phyloP scores from a whole-genome alignment of 2,888 invertebrate genomes.

The Phyto melanocephala region DNA sequence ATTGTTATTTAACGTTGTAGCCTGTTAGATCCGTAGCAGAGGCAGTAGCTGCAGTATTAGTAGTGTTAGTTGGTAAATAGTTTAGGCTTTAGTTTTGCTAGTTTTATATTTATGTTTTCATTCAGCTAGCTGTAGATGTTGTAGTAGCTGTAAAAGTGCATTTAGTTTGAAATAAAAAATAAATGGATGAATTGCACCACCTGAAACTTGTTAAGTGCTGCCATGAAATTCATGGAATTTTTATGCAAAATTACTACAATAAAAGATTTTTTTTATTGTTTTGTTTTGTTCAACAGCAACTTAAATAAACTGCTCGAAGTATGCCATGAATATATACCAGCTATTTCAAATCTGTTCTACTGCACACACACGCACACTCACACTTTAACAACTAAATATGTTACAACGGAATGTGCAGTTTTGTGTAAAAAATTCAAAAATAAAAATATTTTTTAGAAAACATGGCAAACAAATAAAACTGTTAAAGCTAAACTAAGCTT shows the following conservation, averaged over 20 bases:
- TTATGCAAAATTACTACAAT: constrained; percentile 67
- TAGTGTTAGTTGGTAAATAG: background rate
- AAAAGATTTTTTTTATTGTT: constrained; percentile 20
- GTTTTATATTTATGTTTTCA: background rate
- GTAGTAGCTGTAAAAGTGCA: background rate
- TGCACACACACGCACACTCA: too few species aligned
- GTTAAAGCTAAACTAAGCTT: constrained; percentile 53
- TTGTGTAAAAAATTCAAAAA: too few species aligned
- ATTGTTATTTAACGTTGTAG: constrained; percentile 16
- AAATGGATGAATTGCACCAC: constrained; percentile 53
- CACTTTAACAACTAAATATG: background rate
- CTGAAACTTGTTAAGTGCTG: constrained; percentile 69
- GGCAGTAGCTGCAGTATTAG: background rate
- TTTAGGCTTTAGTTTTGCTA: background rate
- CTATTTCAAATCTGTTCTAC: background rate
- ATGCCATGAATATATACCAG: constrained; percentile 29
- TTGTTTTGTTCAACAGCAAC: constrained; percentile 37
- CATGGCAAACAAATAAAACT: constrained; percentile 41
- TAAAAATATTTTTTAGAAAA: constrained; percentile 20
- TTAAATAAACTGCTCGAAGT: constrained; percentile 49
- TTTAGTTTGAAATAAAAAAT: background rate
- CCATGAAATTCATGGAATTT: constrained; percentile 71
- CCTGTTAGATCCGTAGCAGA: too few species aligned
- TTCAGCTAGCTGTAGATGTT: background rate
- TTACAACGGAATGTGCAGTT: background rate